Evolutionary conservation across 2,888 invertebrate species (phyloP), one percentile per base, ranked within the genome.

Genomic region (Phanerotoma sp.): DNA sequence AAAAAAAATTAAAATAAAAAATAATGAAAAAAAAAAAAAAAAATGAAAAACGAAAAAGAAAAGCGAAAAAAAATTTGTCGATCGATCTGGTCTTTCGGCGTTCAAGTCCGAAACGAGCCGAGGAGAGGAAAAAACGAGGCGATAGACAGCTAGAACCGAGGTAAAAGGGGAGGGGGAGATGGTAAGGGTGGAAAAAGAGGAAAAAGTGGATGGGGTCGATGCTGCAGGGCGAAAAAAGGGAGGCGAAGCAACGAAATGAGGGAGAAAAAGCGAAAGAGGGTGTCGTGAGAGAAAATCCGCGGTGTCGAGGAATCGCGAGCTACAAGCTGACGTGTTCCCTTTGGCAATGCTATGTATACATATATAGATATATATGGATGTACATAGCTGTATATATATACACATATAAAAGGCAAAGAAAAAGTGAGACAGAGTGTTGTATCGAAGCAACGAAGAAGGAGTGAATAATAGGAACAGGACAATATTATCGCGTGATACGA

Each of bases 401-500:
- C n/a, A n/a, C n/a, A n/a, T n/a, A n/a, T n/a, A n/a, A n/a, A n/a
- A n/a, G 44, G 49, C 45, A 56, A 25, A 28, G 42, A 25, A 25
- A 13, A 25, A 28, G 13, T 13, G 22, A 42, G 42, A 13, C 6
- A 25, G 25, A 42, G 15, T 10, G n/a, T 18, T 33, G 13, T 35
- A 48, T 48, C 28, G 35, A 48, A 53, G 59, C 40, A 58, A 54
- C 62, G 57, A 58, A 11, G 46, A 55, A 46, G 45, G 44, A 22
- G 48, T 28, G 60, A 62, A 62, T 57, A 51, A 62, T 54, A 56
- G 42, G 59, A 54, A 54, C 65, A 61, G 64, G 67, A 70, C 69
- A 71, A 72, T 71, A 72, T 71, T 72, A 72, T 72, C 73, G 66
- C 60, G 62, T 64, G 68, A 70, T 69, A 68, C 66, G 61, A 73